Conservation (phyloP, 1,140 invertebrate genomes). For the Brachionus asplanchnoidis region DNA sequence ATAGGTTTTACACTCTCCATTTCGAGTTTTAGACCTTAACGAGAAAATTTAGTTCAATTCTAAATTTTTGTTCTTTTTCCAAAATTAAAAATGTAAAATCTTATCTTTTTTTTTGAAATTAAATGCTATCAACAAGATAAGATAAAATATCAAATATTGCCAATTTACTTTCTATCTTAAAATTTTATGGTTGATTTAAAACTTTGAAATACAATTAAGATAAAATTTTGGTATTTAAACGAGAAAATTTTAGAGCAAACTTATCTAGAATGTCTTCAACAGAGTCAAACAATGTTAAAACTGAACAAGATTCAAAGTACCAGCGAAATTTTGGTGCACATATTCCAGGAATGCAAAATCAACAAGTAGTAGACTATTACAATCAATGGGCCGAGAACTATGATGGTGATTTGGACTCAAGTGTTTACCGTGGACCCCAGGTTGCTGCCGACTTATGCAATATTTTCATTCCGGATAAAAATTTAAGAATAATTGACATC, state of each 20-base stretch:
- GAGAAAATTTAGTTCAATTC: too few relatives aligned
- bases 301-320: not conserved
- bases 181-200: too few relatives aligned
- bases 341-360: not conserved
- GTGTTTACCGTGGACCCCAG: conserved; percentile 19
- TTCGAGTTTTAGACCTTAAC: too few relatives aligned
- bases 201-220: not conserved
- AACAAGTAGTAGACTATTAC: conserved; percentile 32
- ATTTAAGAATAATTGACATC: conserved; percentile 49
- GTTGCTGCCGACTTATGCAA: conserved; percentile 14
- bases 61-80: too few relatives aligned
- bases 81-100: not conserved
- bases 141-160: not conserved
- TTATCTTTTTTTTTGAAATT: not conserved
- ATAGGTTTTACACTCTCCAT: too few relatives aligned
- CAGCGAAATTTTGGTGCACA: not conserved
- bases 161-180: not conserved
- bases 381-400: conserved; percentile 21
- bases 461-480: conserved; percentile 40
- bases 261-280: not conserved
- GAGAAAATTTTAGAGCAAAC: not conserved
- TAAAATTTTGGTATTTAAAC: not conserved
- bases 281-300: not conserved
- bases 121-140: not conserved
- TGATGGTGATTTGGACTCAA: conserved; percentile 1